phyloP scores from a whole-genome alignment of 2,797 vertebrate species.

The Neostethus bicornis region DNA sequence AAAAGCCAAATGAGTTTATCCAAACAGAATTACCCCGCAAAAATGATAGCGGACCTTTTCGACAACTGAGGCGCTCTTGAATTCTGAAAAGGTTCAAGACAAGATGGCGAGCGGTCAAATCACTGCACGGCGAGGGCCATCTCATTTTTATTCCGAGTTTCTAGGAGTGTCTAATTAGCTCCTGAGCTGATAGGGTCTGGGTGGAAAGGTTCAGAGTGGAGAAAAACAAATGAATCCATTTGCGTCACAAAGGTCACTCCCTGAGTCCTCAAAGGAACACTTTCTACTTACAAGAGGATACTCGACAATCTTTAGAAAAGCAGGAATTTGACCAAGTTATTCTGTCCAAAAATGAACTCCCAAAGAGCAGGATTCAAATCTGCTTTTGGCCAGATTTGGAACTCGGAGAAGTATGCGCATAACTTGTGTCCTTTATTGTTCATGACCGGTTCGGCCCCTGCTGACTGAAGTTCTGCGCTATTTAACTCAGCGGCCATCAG shows the following conservation, averaged over 20 bases:
- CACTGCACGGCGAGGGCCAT: background rate
- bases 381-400: too few species aligned
- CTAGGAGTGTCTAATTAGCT: slow-evolving; percentile 15
- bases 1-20: slow-evolving; percentile 34
- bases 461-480: slow-evolving; percentile 17
- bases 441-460: background rate
- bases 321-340: slow-evolving; percentile 30
- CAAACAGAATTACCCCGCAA: slow-evolving; percentile 33
- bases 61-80: slow-evolving; percentile 19
- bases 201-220: slow-evolving; percentile 15
- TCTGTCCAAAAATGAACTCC: slow-evolving; percentile 10
- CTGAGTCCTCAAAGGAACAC: slow-evolving; percentile 49
- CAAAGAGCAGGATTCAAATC: too few species aligned
- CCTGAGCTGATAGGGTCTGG: slow-evolving; percentile 4
- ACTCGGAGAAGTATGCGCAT: slow-evolving; percentile 1
- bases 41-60: slow-evolving; percentile 39
- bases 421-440: slow-evolving; percentile 4
- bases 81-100: background rate
- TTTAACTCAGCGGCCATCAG: slow-evolving; percentile 34
- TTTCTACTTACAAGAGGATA: slow-evolving; percentile 20
- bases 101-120: background rate
- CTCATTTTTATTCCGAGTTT: background rate
- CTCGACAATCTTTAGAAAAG: slow-evolving; percentile 45
- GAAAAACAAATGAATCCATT: slow-evolving; percentile 23
- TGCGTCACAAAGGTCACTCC: slow-evolving; percentile 31